Evolutionary conservation across 2,888 invertebrate species (phyloP).

Genomic region (Myathropa florea): DNA sequence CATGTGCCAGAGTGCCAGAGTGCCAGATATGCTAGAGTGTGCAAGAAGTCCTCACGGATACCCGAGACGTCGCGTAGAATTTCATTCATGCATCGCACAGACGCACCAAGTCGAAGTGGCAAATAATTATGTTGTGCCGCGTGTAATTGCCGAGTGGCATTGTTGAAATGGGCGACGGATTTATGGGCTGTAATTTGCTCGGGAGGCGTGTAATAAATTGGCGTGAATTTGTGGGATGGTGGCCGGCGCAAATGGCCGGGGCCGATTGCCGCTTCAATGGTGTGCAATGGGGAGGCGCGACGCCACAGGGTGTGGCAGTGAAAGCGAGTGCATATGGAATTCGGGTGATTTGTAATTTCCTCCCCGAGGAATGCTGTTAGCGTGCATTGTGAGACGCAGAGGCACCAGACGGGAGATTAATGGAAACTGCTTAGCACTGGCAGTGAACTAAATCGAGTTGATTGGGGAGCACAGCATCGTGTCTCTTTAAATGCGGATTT

Average conservation of each 20-base stretch:
- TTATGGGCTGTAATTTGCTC: slow-evolving; percentile 70
- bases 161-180: slow-evolving; percentile 71
- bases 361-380: background rate
- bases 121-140: slow-evolving; percentile 77
- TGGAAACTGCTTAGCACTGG: background rate
- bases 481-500: no score
- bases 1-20: slow-evolving; percentile 29
- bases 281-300: background rate
- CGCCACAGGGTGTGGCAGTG: background rate
- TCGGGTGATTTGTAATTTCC: slow-evolving; percentile 51
- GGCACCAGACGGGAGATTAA: background rate
- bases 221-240: slow-evolving; percentile 58
- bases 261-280: slow-evolving; percentile 8
- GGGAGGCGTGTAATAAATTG: slow-evolving; percentile 68
- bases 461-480: no score
- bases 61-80: slow-evolving; percentile 52
- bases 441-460: background rate
- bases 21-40: slow-evolving; percentile 39
- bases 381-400: background rate
- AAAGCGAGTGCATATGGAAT: slow-evolving; percentile 16
- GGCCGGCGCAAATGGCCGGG: slow-evolving; percentile 45
- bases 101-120: slow-evolving; percentile 74
- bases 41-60: slow-evolving; percentile 33
- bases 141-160: slow-evolving; percentile 74
- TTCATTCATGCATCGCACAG: slow-evolving; percentile 66